Base-by-base conservation (phyloP, 1,140 invertebrate genomes). In the Macrotrachela quadricornifera region DNA sequence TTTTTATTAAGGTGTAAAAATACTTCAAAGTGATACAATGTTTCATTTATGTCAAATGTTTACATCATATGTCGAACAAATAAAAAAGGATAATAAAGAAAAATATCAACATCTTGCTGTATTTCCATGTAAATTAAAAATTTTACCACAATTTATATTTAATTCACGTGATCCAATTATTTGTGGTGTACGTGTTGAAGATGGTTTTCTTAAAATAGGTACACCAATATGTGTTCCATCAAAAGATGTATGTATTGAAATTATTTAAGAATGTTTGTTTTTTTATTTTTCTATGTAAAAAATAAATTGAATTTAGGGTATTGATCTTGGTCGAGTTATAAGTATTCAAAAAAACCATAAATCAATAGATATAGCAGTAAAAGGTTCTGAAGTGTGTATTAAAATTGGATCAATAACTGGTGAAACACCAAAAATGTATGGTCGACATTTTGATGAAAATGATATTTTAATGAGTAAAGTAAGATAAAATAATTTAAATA, bases 11-110 rank as follows among this genome's bases (percentile, higher is more conserved):
- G 54, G 54, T 50, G 87, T 99, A 43, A 87, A 82, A 71, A 91
- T 97, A 63, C 97, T 97, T 77, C 82, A 90, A 54, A 92, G 94
- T 3, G 91, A 99, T 70, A 99, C 99, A 66, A 99, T 99, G 63
- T 99, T 99, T 73, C 94, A 99, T 74, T 73, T 99, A 55, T 95
- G 96, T 71, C 92, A 99, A 70, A 83, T 83, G 66, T 99, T 99
- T 73, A 90, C 80, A 57, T 80, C 81, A 15, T 95, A 90, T 68
- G 75, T 85, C 50, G 87, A 95, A 50, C 86, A 96, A 59, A 71
- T 95, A n/a, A 87, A 83, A 63, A 77, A 80, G 61, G 80, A 81
- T 65, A 92, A 90, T 64, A 78, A 88, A 13, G 85, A 94, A 59
- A 85, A 96, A 65, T 83, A 87, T 72, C 91, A 91, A 65, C 79